Conservation (phyloP, 2,113 vertebrate species). For the Pan troglodytes region NHGRI_mPanTro3-v2.1_pri NC_072419.2:44606001-44606500, state of each 20-base stretch:
- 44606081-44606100: neutral
- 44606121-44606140: neutral
- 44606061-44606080: neutral
- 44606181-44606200: too few relatives aligned
- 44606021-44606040: neutral
- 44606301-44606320: neutral
- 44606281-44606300: neutral
- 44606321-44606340: neutral
- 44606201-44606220: neutral
- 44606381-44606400: neutral
- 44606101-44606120: neutral
- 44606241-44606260: neutral
- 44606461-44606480: slow-evolving; percentile 63
- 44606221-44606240: neutral
- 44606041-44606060: neutral
- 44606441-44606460: slow-evolving; percentile 75
- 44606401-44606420: neutral
- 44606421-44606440: neutral
- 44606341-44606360: neutral
- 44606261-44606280: neutral
- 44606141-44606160: neutral
- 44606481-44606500: slow-evolving; percentile 83
- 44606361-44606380: neutral
- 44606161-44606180: neutral
- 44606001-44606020: neutral